Evolutionary conservation across 2,113 vertebrate genomes (phyloP), one percentile per base, ranked within the genome.

Genomic region (Lanius collurio): DNA sequence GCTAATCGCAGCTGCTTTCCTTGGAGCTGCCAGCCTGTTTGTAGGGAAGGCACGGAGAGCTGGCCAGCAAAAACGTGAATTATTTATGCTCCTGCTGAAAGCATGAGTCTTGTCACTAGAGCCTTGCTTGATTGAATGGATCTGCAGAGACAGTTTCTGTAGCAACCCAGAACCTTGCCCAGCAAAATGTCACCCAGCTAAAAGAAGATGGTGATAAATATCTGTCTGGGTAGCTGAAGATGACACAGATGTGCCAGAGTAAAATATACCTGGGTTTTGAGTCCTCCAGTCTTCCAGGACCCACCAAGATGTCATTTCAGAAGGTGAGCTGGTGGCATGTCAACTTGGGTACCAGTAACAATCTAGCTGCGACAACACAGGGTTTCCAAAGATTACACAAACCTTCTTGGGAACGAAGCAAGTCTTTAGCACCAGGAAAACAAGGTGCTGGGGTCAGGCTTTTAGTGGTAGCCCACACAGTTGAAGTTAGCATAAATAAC

Each of bases 81-180:
- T 91, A 96, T 97, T 97, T 94, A 96, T 93, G 85, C 35, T 79
- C 41, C n/a, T 78, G 73, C 87, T 96, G 82, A 94, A 95, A 96
- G 83, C 74, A 39, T 3, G 12, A 87, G 85, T 59, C 83, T 78
- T 95, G 90, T 91, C 94, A 79, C 56, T 77, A 64, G 37, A 75
- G 81, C 67, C 59, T 88, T 62, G 31, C 85, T 78, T 49, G 70
- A 94, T 19, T 77, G 80, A 92, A 77, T 62, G 56, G 85, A 89
- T 93, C 67, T 73, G 50, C 55, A 90, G 47, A 90, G 92, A 86
- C 90, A 93, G 95, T 95, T 96, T 94, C 96, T 91, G 93, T 92
- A 95, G 94, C 88, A 95, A 94, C 92, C 49, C 90, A 91, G 78
- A 89, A 89, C 73, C n/a, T 90, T 35, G 55, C 71, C 78, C 56